Evolutionary conservation across 2,888 invertebrate species (phyloP).

Genomic region (Sinohyriopsis cumingii): DNA sequence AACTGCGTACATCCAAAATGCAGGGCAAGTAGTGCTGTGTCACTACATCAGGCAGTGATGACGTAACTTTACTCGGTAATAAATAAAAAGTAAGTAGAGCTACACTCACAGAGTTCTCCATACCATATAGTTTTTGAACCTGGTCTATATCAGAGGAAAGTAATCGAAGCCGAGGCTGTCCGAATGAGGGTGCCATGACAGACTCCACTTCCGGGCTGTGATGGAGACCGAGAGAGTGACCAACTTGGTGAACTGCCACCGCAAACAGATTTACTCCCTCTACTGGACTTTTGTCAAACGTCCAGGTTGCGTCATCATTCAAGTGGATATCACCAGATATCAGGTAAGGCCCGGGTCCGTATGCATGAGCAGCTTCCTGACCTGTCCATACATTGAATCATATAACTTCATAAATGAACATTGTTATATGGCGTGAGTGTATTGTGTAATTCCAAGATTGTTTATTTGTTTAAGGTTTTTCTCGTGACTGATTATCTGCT

Average conservation of each 20-base stretch:
- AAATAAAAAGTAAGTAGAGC: no score
- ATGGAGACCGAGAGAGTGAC: conserved; percentile 40
- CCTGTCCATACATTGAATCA: conserved; percentile 14
- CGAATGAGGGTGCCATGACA: conserved; percentile 42
- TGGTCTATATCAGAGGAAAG: conserved; percentile 32
- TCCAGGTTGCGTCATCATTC: conserved; percentile 45
- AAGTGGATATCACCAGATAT: conserved; percentile 43
- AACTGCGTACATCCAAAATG: no score
- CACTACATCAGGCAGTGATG: no score
- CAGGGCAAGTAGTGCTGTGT: no score
- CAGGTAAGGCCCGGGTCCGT: conserved; percentile 32
- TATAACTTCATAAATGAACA: background rate
- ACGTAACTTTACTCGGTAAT: no score
- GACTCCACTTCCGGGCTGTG: conserved; percentile 31
- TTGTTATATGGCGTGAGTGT: background rate
- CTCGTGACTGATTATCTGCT: no score
- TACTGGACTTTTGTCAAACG: conserved; percentile 26
- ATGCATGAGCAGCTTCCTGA: conserved; percentile 41
- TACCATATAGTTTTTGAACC: conserved; percentile 38
- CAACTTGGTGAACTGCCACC: conserved; percentile 39
- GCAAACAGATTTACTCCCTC: conserved; percentile 32
- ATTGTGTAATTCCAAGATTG: no score
- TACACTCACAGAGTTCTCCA: conserved; percentile 6
- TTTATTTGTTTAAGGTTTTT: no score
- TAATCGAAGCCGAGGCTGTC: conserved; percentile 23